These are phyloP conservation scores for Lepus townsendii DNA, from an alignment of 2,797 vertebrate genomes.

Conservation along the genomic window DNA sequence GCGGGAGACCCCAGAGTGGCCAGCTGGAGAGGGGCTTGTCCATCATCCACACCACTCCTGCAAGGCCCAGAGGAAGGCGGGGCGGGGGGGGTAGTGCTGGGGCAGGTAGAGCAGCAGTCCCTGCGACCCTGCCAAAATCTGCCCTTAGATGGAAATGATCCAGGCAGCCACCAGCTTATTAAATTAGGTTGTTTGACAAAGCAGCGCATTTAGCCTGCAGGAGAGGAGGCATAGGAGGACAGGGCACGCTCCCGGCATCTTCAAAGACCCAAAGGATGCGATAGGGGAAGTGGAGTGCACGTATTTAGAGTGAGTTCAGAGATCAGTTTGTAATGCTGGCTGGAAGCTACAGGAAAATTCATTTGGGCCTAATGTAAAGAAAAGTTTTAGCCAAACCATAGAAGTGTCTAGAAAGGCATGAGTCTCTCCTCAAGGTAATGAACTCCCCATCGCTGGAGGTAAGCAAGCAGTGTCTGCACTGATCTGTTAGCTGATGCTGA, in stretches of 20 bases:
- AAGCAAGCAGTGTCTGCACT: neutral
- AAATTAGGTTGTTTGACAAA: conserved; percentile 78
- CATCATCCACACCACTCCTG: rapidly evolving
- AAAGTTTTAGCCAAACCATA: neutral
- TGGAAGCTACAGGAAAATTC: conserved; percentile 34
- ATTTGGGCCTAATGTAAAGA: neutral
- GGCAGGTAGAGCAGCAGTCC: neutral
- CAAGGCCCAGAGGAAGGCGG: neutral
- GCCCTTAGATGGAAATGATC: conserved; percentile 74
- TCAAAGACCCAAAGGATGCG: neutral
- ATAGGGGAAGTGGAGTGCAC: neutral
- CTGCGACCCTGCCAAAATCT: conserved; percentile 62
- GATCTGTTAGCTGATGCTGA: neutral
- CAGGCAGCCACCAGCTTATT: conserved; percentile 57
- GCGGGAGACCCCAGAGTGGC: neutral
- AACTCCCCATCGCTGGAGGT: neutral
- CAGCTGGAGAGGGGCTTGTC: neutral
- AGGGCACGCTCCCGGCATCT: neutral
- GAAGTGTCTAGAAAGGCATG: neutral
- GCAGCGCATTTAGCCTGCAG: conserved; percentile 7
- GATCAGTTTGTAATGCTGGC: neutral
- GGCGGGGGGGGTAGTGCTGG: neutral
- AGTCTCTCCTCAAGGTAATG: neutral
- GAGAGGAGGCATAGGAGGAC: neutral
- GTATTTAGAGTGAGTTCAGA: neutral